These are phyloP conservation scores for Sciaenops ocellatus DNA, from an alignment of 2,797 vertebrate species.

Conservation along the genomic window DNA sequence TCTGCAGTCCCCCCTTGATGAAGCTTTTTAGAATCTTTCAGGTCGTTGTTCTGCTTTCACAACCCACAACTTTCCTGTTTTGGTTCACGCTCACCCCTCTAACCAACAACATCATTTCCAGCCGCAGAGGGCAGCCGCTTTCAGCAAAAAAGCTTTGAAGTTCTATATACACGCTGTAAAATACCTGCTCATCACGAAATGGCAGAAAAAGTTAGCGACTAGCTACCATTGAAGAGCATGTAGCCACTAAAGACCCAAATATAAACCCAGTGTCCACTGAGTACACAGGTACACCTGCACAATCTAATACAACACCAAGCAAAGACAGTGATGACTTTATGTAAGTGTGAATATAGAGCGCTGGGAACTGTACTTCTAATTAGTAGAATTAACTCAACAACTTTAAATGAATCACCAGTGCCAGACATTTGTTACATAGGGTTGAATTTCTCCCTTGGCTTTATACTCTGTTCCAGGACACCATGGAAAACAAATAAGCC, in stretches of 20 bases:
- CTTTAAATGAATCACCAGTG: conserved; percentile 21
- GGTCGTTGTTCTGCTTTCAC: not conserved
- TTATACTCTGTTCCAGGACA: conserved; percentile 1
- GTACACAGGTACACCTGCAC: not conserved
- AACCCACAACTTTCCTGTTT: not conserved
- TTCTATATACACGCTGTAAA: not conserved
- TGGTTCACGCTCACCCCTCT: not conserved
- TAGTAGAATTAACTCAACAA: conserved; percentile 14
- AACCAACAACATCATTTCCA: not conserved
- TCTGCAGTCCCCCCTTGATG: not conserved
- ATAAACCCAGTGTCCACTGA: not conserved
- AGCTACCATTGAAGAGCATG: not conserved
- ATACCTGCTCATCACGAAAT: too few relatives aligned
- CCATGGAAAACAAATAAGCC: conserved; percentile 28
- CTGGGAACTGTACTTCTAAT: conserved; percentile 2
- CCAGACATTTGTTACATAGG: not conserved
- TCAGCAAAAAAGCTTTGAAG: not conserved
- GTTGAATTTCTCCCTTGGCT: conserved; percentile 14
- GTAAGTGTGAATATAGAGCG: too few relatives aligned
- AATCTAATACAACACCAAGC: not conserved
- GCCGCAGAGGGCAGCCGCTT: not conserved
- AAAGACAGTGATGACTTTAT: not conserved
- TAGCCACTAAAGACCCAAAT: not conserved
- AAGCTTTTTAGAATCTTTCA: not conserved
- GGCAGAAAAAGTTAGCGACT: not conserved